A percentile compares a stretch with the other conserved stretches of the same genome.
Evolutionary conservation across 2,797 vertebrate species (phyloP).

Genomic region (Enteromius fasciolatus): DNA sequence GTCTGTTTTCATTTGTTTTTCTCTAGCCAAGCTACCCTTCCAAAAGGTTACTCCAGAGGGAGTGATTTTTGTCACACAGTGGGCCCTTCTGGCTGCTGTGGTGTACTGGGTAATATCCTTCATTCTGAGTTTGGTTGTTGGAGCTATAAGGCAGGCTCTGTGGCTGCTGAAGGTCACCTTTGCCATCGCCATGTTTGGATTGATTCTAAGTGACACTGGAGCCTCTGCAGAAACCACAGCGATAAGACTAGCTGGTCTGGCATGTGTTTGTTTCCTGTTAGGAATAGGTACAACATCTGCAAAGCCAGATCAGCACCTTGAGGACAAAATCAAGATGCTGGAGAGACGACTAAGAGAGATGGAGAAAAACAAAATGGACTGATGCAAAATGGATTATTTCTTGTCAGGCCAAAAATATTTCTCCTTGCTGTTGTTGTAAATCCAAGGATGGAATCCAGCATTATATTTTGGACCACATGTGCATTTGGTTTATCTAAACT

Average conservation of each 20-base stretch:
- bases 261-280: slow-evolving; percentile 67
- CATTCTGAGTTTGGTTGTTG: slow-evolving; percentile 61
- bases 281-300: slow-evolving; percentile 59
- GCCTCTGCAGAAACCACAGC: slow-evolving; percentile 70
- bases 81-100: slow-evolving; percentile 70
- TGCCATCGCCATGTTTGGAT: slow-evolving; percentile 64
- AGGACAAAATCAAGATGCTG: slow-evolving; percentile 69
- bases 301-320: slow-evolving; percentile 57
- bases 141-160: slow-evolving; percentile 64
- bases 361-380: slow-evolving; percentile 65
- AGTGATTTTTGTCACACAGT: slow-evolving; percentile 70
- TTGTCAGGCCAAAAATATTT: not conserved
- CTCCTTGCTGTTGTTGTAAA: not conserved
- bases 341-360: slow-evolving; percentile 71
- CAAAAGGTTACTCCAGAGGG: slow-evolving; percentile 69
- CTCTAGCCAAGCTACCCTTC: slow-evolving; percentile 62
- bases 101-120: slow-evolving; percentile 74
- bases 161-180: slow-evolving; percentile 71
- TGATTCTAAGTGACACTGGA: slow-evolving; percentile 70
- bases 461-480: not conserved
- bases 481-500: slow-evolving; percentile 1
- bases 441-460: not conserved
- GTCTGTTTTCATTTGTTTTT: not conserved
- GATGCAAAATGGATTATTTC: not conserved
- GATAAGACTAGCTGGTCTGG: slow-evolving; percentile 66